Percentiles rank a stretch among this genome's conserved stretches.
These are phyloP conservation scores for Acheta domesticus DNA, from an alignment of 2,888 invertebrate genomes.

Conservation along the genomic window DNA sequence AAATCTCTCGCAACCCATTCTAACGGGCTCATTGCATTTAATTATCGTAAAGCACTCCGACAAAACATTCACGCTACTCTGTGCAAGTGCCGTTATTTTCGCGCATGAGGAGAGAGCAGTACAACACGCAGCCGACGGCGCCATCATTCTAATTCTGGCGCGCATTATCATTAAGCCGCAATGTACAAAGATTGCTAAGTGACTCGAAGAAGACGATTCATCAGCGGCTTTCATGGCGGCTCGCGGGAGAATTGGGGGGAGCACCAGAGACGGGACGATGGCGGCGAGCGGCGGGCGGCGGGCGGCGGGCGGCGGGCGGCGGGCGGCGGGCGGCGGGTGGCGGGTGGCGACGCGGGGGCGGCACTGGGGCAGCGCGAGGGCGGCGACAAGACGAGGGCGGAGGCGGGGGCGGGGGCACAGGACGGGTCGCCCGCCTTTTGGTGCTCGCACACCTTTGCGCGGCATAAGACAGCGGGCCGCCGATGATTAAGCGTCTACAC, in stretches of 20 bases:
- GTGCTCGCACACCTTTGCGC: not conserved
- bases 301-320: not conserved
- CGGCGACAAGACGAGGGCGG: not conserved
- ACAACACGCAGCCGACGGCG: not conserved
- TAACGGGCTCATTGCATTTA: too few relatives aligned
- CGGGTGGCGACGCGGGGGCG: not conserved
- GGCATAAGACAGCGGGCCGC: not conserved
- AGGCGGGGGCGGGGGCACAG: not conserved
- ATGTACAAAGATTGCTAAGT: not conserved
- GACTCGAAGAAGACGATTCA: not conserved
- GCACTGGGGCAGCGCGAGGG: not conserved
- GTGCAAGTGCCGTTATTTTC: not conserved
- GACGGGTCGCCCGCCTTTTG: not conserved
- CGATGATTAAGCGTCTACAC: conserved; percentile 18
- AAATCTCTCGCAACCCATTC: too few relatives aligned
- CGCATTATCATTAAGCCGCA: not conserved
- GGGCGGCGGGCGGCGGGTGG: not conserved
- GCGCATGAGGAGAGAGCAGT: not conserved
- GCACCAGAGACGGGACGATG: not conserved
- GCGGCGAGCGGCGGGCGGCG: not conserved
- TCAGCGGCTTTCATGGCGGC: not conserved
- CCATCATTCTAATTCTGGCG: not conserved
- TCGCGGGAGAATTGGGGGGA: not conserved
- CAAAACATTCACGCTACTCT: too few relatives aligned
- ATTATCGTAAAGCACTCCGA: too few relatives aligned